Conservation (phyloP, 2,113 vertebrate genomes). For the Agapornis roseicollis region DNA sequence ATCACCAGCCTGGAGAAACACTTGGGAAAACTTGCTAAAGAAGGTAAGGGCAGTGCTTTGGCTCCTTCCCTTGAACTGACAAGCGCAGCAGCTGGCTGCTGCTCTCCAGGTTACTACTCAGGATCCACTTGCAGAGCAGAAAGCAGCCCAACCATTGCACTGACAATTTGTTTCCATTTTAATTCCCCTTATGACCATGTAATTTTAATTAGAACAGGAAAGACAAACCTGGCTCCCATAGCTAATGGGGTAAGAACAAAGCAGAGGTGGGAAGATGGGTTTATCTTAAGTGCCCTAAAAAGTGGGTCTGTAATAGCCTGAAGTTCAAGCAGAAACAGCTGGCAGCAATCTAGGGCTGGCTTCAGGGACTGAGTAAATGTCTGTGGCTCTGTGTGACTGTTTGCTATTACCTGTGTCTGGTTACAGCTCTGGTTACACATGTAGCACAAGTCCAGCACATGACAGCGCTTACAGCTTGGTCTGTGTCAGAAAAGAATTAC, state of each 20-base stretch:
- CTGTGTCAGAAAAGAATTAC: not conserved
- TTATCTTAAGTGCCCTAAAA: not conserved
- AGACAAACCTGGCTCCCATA: rapidly evolving
- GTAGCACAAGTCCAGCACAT: not conserved
- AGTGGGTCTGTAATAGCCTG: not conserved
- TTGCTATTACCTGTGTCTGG: not conserved
- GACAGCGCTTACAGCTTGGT: not conserved
- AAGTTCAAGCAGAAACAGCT: not conserved
- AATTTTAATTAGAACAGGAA: not conserved
- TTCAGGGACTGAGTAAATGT: not conserved
- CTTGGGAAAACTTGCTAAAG: slow-evolving; percentile 83
- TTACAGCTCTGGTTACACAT: not conserved
- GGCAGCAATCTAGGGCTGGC: not conserved
- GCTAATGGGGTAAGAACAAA: not conserved
- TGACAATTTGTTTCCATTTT: not conserved
- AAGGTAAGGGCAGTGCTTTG: slow-evolving; percentile 74
- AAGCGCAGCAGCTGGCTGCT: not conserved
- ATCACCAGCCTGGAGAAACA: slow-evolving; percentile 86
- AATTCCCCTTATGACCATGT: not conserved
- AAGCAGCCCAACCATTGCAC: not conserved
- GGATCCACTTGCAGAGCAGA: not conserved
- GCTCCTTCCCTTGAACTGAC: not conserved
- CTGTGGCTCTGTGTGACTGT: not conserved
- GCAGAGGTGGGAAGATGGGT: not conserved
- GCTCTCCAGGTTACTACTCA: rapidly evolving